Evolutionary conservation across 2,797 vertebrate genomes (phyloP), one percentile per base, ranked within the genome.

Genomic region (Gephyroberyx darwinii): DNA sequence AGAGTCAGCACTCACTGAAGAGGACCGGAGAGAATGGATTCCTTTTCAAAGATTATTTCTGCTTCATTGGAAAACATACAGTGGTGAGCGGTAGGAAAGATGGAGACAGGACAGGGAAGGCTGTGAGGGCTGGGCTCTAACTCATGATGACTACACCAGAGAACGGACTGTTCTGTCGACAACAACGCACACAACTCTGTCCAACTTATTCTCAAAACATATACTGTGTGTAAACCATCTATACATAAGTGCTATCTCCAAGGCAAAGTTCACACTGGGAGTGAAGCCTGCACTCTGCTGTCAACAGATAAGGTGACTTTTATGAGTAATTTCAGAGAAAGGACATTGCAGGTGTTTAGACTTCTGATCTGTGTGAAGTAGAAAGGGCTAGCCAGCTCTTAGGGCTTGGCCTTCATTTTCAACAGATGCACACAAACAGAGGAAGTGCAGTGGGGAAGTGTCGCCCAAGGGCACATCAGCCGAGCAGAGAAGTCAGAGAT

Each of bases 381-480:
- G 65, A 88, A 88, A 87, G 67, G 26, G n/a, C 31, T 19, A 65
- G 70, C 51, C 56, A 30, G 59, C 71, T 71, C 80, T 84, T 75
- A 78, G 1, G 47, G 67, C 69, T 78, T 50, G 52, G 75, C 77
- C 84, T 85, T 86, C 71, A 26, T 81, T 89, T 84, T 81, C 57
- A 75, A 69, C 82, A 75, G 77, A 84, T 77, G 62, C 78, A 73
- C 69, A 56, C 82, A 82, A 83, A 86, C 77, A 77, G 68, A 80
- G 30, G 12, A 37, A 80, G 74, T 75, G 41, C 3, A 7, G 59
- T 14, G 60, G 71, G 59, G 71, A 71, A 78, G 80, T 71, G 80
- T 80, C 20, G 67, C 86, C 71, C 87, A 82, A 84, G 86, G 89
- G 82, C 84, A 82, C 76, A 83, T 84, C 69, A 69, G 76, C 85